Evolutionary conservation across 1,140 invertebrate genomes (phyloP), one percentile per base, ranked within the genome.

Genomic region (Vanessa tameamea): DNA sequence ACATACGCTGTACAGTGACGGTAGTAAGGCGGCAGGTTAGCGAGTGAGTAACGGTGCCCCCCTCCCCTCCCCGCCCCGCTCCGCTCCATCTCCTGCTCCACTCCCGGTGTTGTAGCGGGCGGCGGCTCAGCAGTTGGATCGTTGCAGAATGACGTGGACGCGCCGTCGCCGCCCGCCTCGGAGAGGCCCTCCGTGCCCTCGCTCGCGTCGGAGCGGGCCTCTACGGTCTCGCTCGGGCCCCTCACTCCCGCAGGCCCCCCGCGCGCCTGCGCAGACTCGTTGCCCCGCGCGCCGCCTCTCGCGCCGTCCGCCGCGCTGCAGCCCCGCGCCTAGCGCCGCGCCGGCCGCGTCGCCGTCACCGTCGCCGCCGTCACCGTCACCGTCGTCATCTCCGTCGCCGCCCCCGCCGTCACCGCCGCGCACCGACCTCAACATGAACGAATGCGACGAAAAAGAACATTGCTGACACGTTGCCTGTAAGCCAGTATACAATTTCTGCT

Each of bases 141-240:
- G 83, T 89, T 91, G 81, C 89, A 91, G 89, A 91, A 91, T 90
- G 89, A 91, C 77, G 88, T 91, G 83, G 89, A 91, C 78, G 88
- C 89, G 81, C 89, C 88, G 82, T 84, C 88, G 79, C 88, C 88
- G 85, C 77, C 82, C 55, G 77, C 84, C 72, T 87, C 85, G 78
- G 81, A 82, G 64, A 76, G 55, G 76, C 72, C 76, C 67, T 77
- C 81, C 11, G 66, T 77, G 70, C 82, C 70, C 47, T 76, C 76
- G 50, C 72, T 77, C 43, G 66, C 72, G 73, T 73, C 76, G 47
- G 64, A 67, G 65, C 50, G 61, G 67, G 66, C 72, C 65, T 77
- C 79, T 76, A 55, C 77, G 50, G 57, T 53, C 66, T 65, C 77
- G 72, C 79, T 69, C 69, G 71, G 64, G 55, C 72, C 64, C 68